Conservation (phyloP, 2,797 vertebrate genomes). For the Acridotheres tristis region DNA sequence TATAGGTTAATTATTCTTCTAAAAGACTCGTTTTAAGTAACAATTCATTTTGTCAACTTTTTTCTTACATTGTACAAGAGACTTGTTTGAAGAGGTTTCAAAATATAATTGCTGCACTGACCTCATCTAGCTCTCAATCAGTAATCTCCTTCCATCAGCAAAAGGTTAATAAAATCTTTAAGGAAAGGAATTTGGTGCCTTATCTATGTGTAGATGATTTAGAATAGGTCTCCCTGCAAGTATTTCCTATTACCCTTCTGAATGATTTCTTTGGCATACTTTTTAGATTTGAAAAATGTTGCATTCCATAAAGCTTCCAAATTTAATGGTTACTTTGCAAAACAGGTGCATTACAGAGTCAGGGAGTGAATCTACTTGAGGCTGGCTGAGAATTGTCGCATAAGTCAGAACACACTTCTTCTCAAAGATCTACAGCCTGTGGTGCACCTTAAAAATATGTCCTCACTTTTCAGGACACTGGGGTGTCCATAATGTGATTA, state of each 20-base stretch:
- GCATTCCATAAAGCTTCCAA: background rate
- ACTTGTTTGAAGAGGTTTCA: conserved; percentile 71
- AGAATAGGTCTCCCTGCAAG: conserved; percentile 28
- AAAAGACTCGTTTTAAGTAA: conserved; percentile 72
- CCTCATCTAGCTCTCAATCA: conserved; percentile 76
- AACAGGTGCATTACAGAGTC: background rate
- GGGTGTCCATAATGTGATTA: background rate
- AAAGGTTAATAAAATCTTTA: conserved; percentile 79
- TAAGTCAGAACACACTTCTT: background rate
- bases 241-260: conserved; percentile 30
- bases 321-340: background rate
- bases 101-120: conserved; percentile 75
- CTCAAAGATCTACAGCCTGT: background rate
- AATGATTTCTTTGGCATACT: background rate
- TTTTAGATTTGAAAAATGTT: background rate
- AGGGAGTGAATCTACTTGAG: background rate
- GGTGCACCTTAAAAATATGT: background rate
- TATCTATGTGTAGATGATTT: conserved; percentile 64
- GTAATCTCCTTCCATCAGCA: conserved; percentile 73
- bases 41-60: conserved; percentile 74
- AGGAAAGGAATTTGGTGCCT: conserved; percentile 54
- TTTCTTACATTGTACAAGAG: conserved; percentile 47
- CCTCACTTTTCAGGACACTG: background rate
- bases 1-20: conserved; percentile 79
- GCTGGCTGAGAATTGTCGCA: background rate